These are phyloP conservation scores for Caprella mutica DNA, from an alignment of 2,888 invertebrate species.

Conservation along the genomic window DNA sequence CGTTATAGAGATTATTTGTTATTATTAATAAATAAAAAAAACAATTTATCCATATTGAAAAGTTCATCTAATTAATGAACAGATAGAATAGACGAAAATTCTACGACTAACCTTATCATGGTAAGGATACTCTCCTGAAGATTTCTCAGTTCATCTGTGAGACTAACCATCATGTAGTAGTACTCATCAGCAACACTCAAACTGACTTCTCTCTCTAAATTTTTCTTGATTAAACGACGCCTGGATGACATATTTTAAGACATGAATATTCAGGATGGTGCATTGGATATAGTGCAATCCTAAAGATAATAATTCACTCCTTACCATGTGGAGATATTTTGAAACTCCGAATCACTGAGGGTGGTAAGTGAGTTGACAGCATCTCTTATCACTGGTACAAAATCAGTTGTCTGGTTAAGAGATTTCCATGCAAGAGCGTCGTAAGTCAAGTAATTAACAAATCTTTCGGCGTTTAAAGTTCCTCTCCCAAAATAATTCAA, in stretches of 20 bases:
- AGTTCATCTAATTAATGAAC: no score
- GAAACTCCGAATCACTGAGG: constrained; percentile 49
- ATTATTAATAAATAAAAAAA: no score
- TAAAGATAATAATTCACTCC: neutral
- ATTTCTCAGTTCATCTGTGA: constrained; percentile 57
- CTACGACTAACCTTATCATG: constrained; percentile 54
- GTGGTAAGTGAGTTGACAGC: constrained; percentile 56
- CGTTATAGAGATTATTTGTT: no score
- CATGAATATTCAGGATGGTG: no score
- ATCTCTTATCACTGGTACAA: constrained; percentile 59
- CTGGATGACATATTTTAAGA: no score
- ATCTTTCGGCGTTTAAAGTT: constrained; percentile 54
- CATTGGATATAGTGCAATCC: no score
- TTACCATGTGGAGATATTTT: constrained; percentile 40
- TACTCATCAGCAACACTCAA: constrained; percentile 21
- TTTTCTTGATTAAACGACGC: constrained; percentile 12
- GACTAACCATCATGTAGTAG: constrained; percentile 20
- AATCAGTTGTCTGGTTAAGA: constrained; percentile 66
- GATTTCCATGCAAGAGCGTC: constrained; percentile 69
- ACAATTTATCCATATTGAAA: no score
- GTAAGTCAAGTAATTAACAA: constrained; percentile 65
- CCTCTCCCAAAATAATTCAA: constrained; percentile 77
- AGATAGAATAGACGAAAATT: constrained; percentile 39
- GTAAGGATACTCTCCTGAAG: constrained; percentile 64
- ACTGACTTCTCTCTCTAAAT: constrained; percentile 2